phyloP scores from a whole-genome alignment of 2,888 invertebrate genomes.

The Dicyrtomina minuta region DNA sequence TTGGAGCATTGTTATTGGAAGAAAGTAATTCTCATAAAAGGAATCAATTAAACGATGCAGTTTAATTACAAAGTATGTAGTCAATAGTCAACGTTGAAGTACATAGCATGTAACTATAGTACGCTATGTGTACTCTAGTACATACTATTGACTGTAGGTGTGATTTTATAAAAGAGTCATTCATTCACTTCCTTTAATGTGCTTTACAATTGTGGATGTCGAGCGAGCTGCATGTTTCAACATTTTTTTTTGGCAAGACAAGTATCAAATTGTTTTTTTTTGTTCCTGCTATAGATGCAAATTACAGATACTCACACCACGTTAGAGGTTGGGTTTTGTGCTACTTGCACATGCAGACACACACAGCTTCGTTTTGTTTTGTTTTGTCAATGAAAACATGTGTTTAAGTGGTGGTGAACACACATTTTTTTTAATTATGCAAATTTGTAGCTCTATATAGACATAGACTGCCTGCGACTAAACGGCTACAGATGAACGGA shows the following conservation, averaged over 20 bases:
- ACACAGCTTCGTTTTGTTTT: too few relatives aligned
- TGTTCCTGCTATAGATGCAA: neutral
- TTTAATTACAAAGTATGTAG: too few relatives aligned
- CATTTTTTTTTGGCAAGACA: neutral
- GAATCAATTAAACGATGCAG: too few relatives aligned
- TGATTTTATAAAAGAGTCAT: neutral
- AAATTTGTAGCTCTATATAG: neutral
- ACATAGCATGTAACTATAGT: neutral
- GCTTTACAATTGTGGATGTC: neutral
- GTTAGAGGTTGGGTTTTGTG: neutral
- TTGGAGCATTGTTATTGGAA: too few relatives aligned
- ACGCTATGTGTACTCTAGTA: neutral
- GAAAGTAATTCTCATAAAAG: too few relatives aligned
- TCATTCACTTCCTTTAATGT: neutral
- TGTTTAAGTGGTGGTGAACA: constrained; percentile 2
- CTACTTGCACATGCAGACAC: neutral
- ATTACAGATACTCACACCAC: neutral
- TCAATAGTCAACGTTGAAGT: neutral
- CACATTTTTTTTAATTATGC: neutral
- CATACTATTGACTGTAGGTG: neutral
- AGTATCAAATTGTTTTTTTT: neutral
- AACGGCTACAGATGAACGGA: too few relatives aligned
- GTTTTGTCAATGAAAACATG: constrained; percentile 1
- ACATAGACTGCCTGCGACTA: too few relatives aligned
- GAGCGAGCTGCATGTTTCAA: neutral